Conservation (phyloP, 2,113 vertebrate genomes). For the Shinisaurus crocodilurus region DNA sequence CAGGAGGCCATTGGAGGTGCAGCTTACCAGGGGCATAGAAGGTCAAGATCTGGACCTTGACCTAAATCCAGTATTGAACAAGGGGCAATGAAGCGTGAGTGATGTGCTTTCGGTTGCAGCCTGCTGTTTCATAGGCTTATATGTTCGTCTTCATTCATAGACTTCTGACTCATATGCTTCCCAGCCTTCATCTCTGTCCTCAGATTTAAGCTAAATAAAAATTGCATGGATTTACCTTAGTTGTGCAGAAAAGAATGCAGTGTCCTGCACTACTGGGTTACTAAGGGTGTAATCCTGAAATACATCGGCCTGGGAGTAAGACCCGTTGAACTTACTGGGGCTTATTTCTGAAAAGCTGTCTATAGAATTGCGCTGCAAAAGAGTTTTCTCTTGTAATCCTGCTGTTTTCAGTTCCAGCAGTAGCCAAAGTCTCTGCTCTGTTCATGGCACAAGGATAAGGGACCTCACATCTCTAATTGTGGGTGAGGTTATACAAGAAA, state of each 20-base stretch:
- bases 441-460: background rate
- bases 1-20: background rate
- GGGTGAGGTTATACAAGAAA: background rate
- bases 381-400: background rate
- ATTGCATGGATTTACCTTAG: background rate
- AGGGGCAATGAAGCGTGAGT: conserved; percentile 15
- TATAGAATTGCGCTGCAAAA: background rate
- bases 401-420: background rate
- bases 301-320: background rate
- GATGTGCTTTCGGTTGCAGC: background rate
- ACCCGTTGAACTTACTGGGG: too few species aligned
- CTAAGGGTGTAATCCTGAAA: background rate
- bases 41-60: conserved; percentile 28
- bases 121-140: background rate
- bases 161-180: background rate
- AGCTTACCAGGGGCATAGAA: background rate
- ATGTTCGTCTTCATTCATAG: background rate
- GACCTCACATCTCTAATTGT: background rate
- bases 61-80: conserved; percentile 34
- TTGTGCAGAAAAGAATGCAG: background rate
- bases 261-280: background rate
- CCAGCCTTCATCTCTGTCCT: background rate
- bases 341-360: background rate
- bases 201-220: background rate
- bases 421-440: background rate